These are phyloP conservation scores for Unio pictorum DNA, from an alignment of 2,888 invertebrate species.

Conservation along the genomic window DNA sequence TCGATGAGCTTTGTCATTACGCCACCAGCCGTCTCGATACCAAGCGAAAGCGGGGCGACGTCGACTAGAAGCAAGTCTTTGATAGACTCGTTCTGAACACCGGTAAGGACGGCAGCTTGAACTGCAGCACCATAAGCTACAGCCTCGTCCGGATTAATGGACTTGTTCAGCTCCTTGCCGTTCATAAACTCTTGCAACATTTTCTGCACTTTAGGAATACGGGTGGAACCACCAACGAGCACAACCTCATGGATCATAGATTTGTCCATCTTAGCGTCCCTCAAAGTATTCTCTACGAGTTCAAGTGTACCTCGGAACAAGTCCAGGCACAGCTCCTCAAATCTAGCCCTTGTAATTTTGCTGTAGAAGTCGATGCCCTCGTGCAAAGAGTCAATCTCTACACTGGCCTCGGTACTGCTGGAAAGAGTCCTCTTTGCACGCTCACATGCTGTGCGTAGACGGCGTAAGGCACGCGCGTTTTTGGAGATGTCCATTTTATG, in stretches of 20 bases:
- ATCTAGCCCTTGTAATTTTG: slow-evolving; percentile 62
- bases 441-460: slow-evolving; percentile 64
- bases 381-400: slow-evolving; percentile 64
- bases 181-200: slow-evolving; percentile 63
- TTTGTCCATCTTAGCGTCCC: slow-evolving; percentile 86
- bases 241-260: slow-evolving; percentile 84
- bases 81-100: slow-evolving; percentile 77
- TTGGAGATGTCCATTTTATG: slow-evolving; percentile 53
- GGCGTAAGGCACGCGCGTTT: slow-evolving; percentile 54
- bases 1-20: slow-evolving; percentile 59
- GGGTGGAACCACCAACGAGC: slow-evolving; percentile 79
- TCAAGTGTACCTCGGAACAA: slow-evolving; percentile 78
- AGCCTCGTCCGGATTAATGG: slow-evolving; percentile 94
- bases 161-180: slow-evolving; percentile 59
- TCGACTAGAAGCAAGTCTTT: slow-evolving; percentile 90
- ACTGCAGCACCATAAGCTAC: slow-evolving; percentile 80
- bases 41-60: slow-evolving; percentile 68
- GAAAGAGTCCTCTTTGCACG: slow-evolving; percentile 65
- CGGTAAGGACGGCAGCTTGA: slow-evolving; percentile 79
- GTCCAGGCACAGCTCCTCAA: slow-evolving; percentile 63
- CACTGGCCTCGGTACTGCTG: slow-evolving; percentile 53
- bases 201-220: slow-evolving; percentile 67
- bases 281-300: slow-evolving; percentile 84
- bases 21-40: slow-evolving; percentile 76
- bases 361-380: slow-evolving; percentile 66